Percentiles rank a stretch among this genome's conserved stretches.
Conservation (phyloP, 2,113 vertebrate genomes). For the Rattus norvegicus region DNA sequence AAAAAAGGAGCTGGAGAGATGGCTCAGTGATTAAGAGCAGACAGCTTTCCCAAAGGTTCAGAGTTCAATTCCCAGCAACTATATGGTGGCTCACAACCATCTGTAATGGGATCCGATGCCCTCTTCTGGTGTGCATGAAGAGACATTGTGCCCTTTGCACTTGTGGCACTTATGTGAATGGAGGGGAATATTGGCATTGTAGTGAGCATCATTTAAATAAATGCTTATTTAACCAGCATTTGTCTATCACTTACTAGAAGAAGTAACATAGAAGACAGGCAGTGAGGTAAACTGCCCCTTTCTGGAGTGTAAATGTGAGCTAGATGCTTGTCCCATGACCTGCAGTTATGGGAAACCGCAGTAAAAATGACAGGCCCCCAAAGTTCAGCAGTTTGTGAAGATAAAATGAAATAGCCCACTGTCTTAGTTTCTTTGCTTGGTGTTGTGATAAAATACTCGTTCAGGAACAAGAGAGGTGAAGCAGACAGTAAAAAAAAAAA, state of each 20-base stretch:
- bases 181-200: neutral
- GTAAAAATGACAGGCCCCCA: neutral
- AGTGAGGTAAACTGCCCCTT: neutral
- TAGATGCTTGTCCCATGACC: neutral
- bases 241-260: neutral
- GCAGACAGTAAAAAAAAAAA: neutral
- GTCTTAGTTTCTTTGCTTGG: neutral
- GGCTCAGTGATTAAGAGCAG: too few relatives aligned
- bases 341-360: neutral
- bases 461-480: too few relatives aligned
- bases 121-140: too few relatives aligned
- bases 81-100: too few relatives aligned
- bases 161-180: neutral
- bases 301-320: neutral
- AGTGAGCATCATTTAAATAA: neutral
- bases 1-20: neutral
- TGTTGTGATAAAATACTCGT: neutral
- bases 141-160: neutral
- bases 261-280: neutral
- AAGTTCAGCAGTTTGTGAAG: neutral
- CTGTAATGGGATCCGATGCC: too few relatives aligned
- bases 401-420: conserved; percentile 31
- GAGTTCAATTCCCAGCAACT: too few relatives aligned
- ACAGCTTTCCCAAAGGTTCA: too few relatives aligned
- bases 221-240: conserved; percentile 19